Base-by-base conservation (phyloP, 2,797 vertebrate species). In the Lutjanus argentimaculatus region DNA sequence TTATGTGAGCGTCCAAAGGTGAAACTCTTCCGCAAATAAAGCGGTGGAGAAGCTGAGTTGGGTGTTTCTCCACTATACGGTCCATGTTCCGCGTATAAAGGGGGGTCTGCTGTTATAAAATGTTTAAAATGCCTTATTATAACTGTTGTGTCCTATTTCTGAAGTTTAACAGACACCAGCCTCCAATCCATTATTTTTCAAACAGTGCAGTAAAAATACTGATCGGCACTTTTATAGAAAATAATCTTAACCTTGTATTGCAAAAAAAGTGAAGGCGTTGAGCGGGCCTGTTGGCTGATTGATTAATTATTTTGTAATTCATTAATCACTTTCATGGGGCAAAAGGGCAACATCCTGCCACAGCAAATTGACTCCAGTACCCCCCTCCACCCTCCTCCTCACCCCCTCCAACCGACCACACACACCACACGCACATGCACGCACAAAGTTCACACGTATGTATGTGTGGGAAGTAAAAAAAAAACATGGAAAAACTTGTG, bases 401-500 rank as follows among this genome's bases (percentile, higher is more conserved):
- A 3, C 48, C 61, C 58, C 49, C 67, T 56, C 45, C 70, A 64
- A 53, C 52, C 74, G 69, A 79, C 74, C 84, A 76, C 77, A 89
- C 89, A 68, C 77, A 55, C 78, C 74, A 76, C 58, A 43, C 63
- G 64, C 72, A 40, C 67, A 72, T 5, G 53, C 85, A 80, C 16
- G 67, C 53, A 82, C 64, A 83, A 12, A 77, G 76, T 78, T 71
- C 83, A 86, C 78, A 86, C 49, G 66, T 13, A 46, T 46, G 11
- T 9, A 61, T 46, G 74, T 75, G 72, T 62, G 85, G 58, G 72
- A 80, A 89, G 79, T 92, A 84, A 53, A 87, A 52, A 53, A 80
- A 88, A 96, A 97, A 96, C 96, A 97, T 96, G 94, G 94, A 95
- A 97, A 96, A 97, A 93, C 91, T 96, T 96, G 95, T 94, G 95